These are phyloP conservation scores for Pseudoatta argentina DNA, from an alignment of 1,140 invertebrate genomes.

Conservation along the genomic window DNA sequence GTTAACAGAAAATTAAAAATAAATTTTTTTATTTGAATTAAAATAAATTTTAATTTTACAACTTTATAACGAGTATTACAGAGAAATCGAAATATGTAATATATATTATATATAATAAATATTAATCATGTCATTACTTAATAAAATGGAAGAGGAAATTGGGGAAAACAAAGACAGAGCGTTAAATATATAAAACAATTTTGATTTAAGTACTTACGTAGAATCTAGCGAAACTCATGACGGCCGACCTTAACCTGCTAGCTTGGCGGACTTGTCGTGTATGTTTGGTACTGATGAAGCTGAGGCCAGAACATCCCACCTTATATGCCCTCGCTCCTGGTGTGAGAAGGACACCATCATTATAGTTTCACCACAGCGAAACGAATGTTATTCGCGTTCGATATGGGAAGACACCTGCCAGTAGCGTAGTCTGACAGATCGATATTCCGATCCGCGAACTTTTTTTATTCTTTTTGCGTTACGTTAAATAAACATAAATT, in stretches of 20 bases:
- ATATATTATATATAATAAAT: not conserved
- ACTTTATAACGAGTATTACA: too few relatives aligned
- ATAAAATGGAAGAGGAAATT: not conserved
- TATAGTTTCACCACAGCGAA: conserved; percentile 82
- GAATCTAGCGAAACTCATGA: conserved; percentile 79
- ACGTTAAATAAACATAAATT: conserved; percentile 4
- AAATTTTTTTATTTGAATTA: too few relatives aligned
- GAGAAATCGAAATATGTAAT: too few relatives aligned
- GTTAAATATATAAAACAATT: not conserved
- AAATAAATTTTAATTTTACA: too few relatives aligned
- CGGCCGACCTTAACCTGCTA: conserved; percentile 79
- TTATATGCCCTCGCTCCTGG: conserved; percentile 85
- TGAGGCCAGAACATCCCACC: conserved; percentile 84
- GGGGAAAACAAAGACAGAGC: not conserved
- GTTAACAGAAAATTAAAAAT: too few relatives aligned
- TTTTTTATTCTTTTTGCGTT: conserved; percentile 5
- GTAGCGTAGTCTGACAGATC: conserved; percentile 69
- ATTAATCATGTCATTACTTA: not conserved
- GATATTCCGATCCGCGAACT: not conserved
- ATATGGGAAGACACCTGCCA: conserved; percentile 80
- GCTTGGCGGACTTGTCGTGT: conserved; percentile 82
- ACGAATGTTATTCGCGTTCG: conserved; percentile 78
- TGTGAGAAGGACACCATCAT: conserved; percentile 81
- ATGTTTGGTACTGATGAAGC: conserved; percentile 85
- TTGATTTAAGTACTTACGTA: conserved; percentile 76